These are phyloP conservation scores for Hippocampus guttulatus DNA, from an alignment of 2,113 vertebrate species.

Conservation along the genomic window DNA sequence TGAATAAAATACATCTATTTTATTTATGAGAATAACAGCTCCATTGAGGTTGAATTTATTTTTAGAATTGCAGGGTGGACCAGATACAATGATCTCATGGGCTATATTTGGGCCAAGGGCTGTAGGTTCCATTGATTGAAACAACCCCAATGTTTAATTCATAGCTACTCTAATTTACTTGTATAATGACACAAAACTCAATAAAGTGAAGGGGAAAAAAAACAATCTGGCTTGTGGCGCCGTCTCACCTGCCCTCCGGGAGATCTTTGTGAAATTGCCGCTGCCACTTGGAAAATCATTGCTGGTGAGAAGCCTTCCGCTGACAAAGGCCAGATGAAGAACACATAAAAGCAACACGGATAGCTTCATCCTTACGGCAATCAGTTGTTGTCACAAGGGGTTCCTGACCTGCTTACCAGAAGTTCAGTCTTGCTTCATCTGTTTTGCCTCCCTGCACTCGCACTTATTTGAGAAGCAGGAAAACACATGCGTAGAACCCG, in stretches of 20 bases:
- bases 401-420: neutral
- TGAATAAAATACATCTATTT: neutral
- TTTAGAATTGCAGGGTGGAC: neutral
- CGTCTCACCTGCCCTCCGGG: constrained; percentile 32
- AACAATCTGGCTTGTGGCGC: neutral
- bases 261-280: neutral
- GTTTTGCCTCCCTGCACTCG: constrained; percentile 2
- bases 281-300: neutral
- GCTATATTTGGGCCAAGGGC: neutral
- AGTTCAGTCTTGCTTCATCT: constrained; percentile 5
- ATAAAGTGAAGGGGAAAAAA: neutral
- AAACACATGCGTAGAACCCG: constrained; percentile 19
- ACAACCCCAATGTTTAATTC: neutral
- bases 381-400: neutral
- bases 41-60: neutral
- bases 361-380: constrained; percentile 30
- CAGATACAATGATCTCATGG: neutral
- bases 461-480: constrained; percentile 26
- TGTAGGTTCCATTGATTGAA: neutral
- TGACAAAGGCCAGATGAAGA: constrained; percentile 15
- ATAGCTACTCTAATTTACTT: neutral
- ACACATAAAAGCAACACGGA: constrained; percentile 13
- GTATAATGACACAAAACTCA: neutral
- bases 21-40: neutral
- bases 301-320: neutral